Evolutionary conservation across 2,113 vertebrate genomes (phyloP), one percentile per base, ranked within the genome.

Genomic region (Ptilorrhoa leucosticta): DNA sequence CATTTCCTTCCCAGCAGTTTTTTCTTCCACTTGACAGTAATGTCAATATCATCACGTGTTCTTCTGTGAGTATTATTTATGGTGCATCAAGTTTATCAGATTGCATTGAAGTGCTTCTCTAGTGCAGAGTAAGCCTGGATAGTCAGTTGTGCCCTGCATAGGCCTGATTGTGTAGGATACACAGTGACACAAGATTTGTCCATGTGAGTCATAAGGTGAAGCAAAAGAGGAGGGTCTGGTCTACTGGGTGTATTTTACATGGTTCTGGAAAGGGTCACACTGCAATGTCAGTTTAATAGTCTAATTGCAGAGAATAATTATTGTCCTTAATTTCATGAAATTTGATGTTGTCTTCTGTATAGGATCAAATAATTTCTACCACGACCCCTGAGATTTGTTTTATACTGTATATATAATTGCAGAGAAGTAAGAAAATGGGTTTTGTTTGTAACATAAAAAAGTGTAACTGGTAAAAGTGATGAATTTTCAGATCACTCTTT

Each of bases 401-500:
- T 92, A 90, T 92, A 92, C 20, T 92, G 85, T 96, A 83, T 39
- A 86, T 86, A 86, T 73, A 90, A 47, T n/a, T 39, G 39, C 53
- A 56, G 37, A 93, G 79, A 83, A 82, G 15, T 66, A 69, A 53
- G n/a, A 89, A 79, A 57, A 37, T 58, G 40, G 5, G 0, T 28
- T 95, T 77, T 83, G 30, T 60, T 73, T 92, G 79, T 83, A 92
- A 70, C 31, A 40, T 89, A 70, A 64, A 53, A 40, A 91, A 20
- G 8, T 48, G 48, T 70, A 66, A 83, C 27, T 83, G 45, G 33
- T 90, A 44, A 82, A 87, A 83, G 26, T 26, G 39, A 86, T 70
- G 45, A 54, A 58, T 73, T 92, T 54, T 63, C 40, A 81, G 85
- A 40, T 86, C 6, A 39, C 35, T 66, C 47, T 73, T 39, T 53